phyloP scores from a whole-genome alignment of 2,797 vertebrate genomes.

The Etheostoma perlongum region DNA sequence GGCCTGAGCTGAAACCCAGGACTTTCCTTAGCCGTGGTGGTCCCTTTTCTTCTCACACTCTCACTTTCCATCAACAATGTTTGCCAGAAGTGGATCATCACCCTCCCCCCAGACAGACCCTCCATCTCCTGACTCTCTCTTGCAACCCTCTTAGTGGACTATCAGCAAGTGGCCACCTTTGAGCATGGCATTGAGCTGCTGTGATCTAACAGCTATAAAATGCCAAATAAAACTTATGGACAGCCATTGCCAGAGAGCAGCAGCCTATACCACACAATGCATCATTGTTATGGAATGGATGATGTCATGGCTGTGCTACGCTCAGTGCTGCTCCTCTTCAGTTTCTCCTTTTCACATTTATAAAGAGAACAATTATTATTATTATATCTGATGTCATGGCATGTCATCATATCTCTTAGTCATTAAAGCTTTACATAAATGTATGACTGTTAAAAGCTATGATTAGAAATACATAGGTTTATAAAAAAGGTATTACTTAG shows the following conservation, averaged over 20 bases:
- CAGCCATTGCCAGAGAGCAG: slow-evolving; percentile 80
- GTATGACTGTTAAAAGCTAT: not conserved
- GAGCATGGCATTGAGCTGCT: slow-evolving; percentile 78
- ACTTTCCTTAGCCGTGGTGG: slow-evolving; percentile 62
- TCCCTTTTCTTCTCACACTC: slow-evolving; percentile 63
- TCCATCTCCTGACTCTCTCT: slow-evolving; percentile 19
- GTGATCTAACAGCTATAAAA: slow-evolving; percentile 89
- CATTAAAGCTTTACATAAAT: slow-evolving; percentile 24
- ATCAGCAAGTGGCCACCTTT: slow-evolving; percentile 78
- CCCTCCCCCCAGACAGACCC: not conserved
- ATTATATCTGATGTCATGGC: slow-evolving; percentile 73
- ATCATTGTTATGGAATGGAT: slow-evolving; percentile 87
- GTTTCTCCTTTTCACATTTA: slow-evolving; percentile 40
- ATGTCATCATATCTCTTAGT: slow-evolving; percentile 40
- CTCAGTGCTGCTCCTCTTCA: slow-evolving; percentile 69
- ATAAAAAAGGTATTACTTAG: not conserved
- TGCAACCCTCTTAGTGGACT: slow-evolving; percentile 57
- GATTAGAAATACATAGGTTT: not conserved
- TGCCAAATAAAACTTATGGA: slow-evolving; percentile 87
- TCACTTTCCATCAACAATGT: slow-evolving; percentile 58
- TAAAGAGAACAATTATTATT: slow-evolving; percentile 54
- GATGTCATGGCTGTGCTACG: slow-evolving; percentile 80
- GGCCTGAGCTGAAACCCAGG: slow-evolving; percentile 60
- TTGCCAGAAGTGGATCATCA: slow-evolving; percentile 62
- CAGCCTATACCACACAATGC: slow-evolving; percentile 81